Evolutionary conservation across 1,140 invertebrate genomes (phyloP).

Genomic region (Drosophila suzukii): DNA sequence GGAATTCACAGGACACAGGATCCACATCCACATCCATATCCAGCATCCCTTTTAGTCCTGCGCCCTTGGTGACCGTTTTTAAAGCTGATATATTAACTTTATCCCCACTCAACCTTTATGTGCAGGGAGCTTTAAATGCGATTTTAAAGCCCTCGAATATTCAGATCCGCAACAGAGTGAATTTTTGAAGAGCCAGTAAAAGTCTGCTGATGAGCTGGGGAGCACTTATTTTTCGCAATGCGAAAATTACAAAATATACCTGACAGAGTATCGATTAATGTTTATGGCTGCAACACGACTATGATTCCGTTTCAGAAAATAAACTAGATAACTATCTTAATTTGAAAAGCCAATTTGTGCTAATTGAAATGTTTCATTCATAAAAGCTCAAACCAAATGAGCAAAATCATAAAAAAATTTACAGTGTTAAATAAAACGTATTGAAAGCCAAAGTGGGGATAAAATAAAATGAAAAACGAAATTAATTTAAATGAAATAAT

Average conservation of each 20-base stretch:
- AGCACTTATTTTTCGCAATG: neutral
- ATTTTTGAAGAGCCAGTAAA: constrained; percentile 16
- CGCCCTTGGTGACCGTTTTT: constrained; percentile 27
- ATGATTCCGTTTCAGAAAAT: constrained; percentile 5
- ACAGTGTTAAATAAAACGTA: neutral
- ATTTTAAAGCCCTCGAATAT: constrained; percentile 35
- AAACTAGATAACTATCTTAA: constrained; percentile 12
- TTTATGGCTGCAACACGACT: neutral
- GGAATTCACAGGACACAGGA: neutral
- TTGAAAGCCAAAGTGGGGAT: neutral
- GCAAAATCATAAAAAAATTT: constrained; percentile 8
- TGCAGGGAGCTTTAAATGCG: constrained; percentile 21
- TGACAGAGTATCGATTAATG: constrained; percentile 3
- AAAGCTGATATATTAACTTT: constrained; percentile 51
- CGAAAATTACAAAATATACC: constrained; percentile 1
- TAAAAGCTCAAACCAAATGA: neutral
- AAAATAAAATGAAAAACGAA: neutral
- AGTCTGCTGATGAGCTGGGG: constrained; percentile 3
- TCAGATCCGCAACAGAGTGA: constrained; percentile 18
- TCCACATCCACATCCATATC: neutral
- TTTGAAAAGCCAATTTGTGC: constrained; percentile 13
- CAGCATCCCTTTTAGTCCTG: neutral
- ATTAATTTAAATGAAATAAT: neutral
- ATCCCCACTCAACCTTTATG: constrained; percentile 36
- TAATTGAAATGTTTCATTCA: constrained; percentile 24